Base-by-base conservation (phyloP, 2,888 invertebrate genomes). In the Syrphus vitripennis region DNA sequence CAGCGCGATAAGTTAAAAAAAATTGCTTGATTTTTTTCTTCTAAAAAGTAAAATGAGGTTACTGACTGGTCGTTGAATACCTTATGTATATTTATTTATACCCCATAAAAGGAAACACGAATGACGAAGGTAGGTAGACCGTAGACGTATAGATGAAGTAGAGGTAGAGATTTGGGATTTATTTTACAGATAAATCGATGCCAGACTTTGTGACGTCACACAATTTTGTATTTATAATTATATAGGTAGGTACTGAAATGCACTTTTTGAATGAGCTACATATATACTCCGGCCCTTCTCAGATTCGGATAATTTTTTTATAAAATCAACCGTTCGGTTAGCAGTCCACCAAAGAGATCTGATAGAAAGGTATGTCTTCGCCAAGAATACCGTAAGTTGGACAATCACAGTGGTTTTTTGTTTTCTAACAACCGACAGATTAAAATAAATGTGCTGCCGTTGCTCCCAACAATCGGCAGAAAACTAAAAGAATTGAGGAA, bases 181-280 rank as follows among this genome's bases (percentile, higher is more conserved):
- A 14, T 65, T 57, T 45, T 69, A 45, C 21, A 45, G 45, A 59
- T 24, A 50, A 78, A 78, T 69, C 72, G 74, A 69, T 83, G 65
- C 81, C 71, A 83, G 74, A 80, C 80, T 21, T 31, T 50, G 71
- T 80, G 84, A 84, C 84, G 84, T 84, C 84, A 81, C 57, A 9
- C 42, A 26, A 70, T 55, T 37, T 26, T 29, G 31, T 76, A 14
- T 59, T 67, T 59, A 19, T 40, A 42, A 45, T 10, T 26, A 53
- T 4, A 53, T 2, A 45, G 12, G 42, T 21, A 10, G 45, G 42
- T 53, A 61, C 19, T 67, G 59, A 70, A 50, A 63, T 50, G 55
- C 61, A 70, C 69, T 70, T 42, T 71, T 53, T 59, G 61, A 48
- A 26, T 40, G 14, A 37, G 55, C 72, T n/a, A n/a, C n/a, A n/a